These are phyloP conservation scores for Drosophila trichaetosa DNA, from an alignment of 2,888 invertebrate species.

Conservation along the genomic window DNA sequence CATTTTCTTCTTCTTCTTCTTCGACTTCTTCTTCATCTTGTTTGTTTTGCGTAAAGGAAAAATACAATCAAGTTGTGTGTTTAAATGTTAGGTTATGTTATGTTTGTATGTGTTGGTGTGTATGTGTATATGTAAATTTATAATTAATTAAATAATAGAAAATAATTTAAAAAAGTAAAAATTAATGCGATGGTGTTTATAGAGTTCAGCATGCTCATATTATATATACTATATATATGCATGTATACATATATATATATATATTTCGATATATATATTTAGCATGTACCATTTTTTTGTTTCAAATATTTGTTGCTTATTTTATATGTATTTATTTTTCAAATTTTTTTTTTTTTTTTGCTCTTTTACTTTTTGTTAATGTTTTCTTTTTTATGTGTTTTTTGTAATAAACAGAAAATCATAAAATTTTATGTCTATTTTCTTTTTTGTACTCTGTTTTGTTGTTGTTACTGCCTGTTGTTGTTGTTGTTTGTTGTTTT, in stretches of 20 bases:
- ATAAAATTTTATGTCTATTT: conserved; percentile 73
- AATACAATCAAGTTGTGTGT: conserved; percentile 42
- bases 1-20: conserved; percentile 13
- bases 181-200: conserved; percentile 80
- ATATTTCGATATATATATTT: conserved; percentile 15
- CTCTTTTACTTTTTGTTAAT: conserved; percentile 36
- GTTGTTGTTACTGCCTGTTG: conserved; percentile 63
- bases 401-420: conserved; percentile 60
- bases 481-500: conserved; percentile 37
- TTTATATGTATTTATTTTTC: conserved; percentile 28
- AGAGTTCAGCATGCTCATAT: conserved; percentile 71
- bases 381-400: conserved; percentile 18
- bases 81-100: conserved; percentile 7
- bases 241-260: conserved; percentile 17
- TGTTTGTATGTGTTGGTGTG: conserved; percentile 41
- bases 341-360: conserved; percentile 25
- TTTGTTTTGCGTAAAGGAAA: conserved; percentile 30
- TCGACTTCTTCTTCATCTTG: neutral
- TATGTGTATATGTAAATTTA: conserved; percentile 38
- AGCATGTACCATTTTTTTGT: conserved; percentile 46
- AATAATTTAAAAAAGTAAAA: conserved; percentile 77
- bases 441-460: conserved; percentile 74
- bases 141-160: conserved; percentile 68
- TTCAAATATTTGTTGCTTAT: conserved; percentile 25
- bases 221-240: conserved; percentile 20